Conservation (phyloP, 2,797 vertebrate species). For the Danio kyathit region DNA sequence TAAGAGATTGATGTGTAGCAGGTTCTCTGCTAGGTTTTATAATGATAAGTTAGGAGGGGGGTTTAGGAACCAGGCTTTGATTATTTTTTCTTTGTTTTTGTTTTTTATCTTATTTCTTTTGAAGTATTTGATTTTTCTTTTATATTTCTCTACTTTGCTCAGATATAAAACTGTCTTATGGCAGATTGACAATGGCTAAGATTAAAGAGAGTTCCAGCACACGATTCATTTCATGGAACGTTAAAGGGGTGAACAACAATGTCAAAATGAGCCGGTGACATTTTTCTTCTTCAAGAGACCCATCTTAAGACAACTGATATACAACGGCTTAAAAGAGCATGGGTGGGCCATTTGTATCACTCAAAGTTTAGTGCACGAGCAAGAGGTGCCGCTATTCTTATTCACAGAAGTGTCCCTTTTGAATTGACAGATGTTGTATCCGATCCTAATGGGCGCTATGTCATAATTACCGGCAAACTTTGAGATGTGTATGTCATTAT, state of each 20-base stretch:
- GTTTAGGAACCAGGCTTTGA: no score
- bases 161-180: not conserved
- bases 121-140: not conserved
- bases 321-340: no score
- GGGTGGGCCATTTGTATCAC: no score
- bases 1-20: not conserved
- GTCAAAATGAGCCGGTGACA: not conserved
- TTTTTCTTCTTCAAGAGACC: no score
- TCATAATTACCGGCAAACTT: slow-evolving; percentile 8
- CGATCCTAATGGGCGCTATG: not conserved
- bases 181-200: slow-evolving; percentile 13
- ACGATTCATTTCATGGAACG: not conserved
- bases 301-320: no score
- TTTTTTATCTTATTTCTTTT: not conserved
- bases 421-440: not conserved
- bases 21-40: not conserved
- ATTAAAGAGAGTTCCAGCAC: slow-evolving; percentile 1
- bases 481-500: not conserved
- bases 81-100: not conserved
- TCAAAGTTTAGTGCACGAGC: no score
- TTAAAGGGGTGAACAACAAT: not conserved
- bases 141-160: no score
- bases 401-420: slow-evolving; percentile 27
- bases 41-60: not conserved
- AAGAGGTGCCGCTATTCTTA: not conserved